phyloP scores from a whole-genome alignment of 2,888 invertebrate species.

The Steinernema scapterisci region DNA sequence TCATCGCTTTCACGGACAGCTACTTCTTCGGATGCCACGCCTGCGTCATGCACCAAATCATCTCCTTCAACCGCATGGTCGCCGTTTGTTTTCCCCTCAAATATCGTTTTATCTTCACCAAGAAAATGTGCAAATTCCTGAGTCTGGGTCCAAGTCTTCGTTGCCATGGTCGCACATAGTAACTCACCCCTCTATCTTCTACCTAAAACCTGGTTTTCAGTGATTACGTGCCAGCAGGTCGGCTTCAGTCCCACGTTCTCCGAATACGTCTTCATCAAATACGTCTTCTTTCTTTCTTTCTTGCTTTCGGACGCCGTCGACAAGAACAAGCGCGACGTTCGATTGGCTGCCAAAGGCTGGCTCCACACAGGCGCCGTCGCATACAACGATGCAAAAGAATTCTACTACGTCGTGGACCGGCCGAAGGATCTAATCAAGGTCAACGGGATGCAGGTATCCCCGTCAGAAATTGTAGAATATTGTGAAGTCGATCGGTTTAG shows the following conservation, averaged over 20 bases:
- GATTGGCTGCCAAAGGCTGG: too few relatives aligned
- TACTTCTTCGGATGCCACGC: conserved; percentile 21
- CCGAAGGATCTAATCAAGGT: conserved; percentile 89
- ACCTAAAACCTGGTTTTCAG: background rate
- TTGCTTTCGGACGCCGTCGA: too few relatives aligned
- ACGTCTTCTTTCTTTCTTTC: too few relatives aligned
- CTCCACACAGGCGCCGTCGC: conserved; percentile 79
- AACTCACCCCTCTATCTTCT: background rate
- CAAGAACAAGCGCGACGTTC: too few relatives aligned
- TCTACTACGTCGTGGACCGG: conserved; percentile 82
- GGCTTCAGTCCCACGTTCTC: conserved; percentile 3
- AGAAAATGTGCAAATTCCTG: background rate
- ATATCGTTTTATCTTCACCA: conserved; percentile 18
- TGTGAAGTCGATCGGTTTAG: background rate
- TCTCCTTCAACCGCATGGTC: conserved; percentile 4
- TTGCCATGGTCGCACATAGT: background rate
- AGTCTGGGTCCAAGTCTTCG: conserved; percentile 10
- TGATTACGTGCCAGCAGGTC: background rate
- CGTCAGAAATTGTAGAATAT: conserved; percentile 51
- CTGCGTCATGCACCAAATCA: conserved; percentile 23
- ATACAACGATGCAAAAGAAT: conserved; percentile 79
- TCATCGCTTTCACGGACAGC: conserved; percentile 4
- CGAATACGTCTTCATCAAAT: conserved; percentile 25
- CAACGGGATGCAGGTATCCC: conserved; percentile 80
- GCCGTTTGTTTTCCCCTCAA: conserved; percentile 4